Conservation (phyloP, 2,888 invertebrate genomes). For the Parthenolecanium corni region DNA sequence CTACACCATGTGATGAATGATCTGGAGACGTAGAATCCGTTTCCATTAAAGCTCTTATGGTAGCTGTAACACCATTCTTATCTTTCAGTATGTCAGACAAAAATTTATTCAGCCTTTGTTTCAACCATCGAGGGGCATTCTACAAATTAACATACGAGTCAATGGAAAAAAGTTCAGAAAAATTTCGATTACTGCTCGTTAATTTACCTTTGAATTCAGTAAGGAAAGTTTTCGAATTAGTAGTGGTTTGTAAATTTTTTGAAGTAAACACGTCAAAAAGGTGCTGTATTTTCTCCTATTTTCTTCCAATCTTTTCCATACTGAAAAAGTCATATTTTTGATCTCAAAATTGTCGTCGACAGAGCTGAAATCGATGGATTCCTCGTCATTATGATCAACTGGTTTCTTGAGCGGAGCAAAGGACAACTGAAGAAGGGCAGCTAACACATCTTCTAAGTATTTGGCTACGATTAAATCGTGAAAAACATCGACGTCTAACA, state of each 20-base stretch:
- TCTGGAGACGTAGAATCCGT: constrained; percentile 46
- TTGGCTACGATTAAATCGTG: constrained; percentile 47
- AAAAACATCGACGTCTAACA: constrained; percentile 44
- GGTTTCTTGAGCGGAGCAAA: constrained; percentile 56
- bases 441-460: constrained; percentile 50
- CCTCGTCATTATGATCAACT: constrained; percentile 33
- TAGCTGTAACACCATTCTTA: constrained; percentile 51
- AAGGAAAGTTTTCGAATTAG: constrained; percentile 8
- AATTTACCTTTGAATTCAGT: not conserved
- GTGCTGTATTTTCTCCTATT: constrained; percentile 40
- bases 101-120: constrained; percentile 48
- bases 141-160: constrained; percentile 30
- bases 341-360: constrained; percentile 28
- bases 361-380: not conserved
- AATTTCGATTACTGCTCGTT: not conserved
- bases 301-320: constrained; percentile 43
- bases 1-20: constrained; percentile 56
- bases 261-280: not conserved
- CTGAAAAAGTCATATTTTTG: constrained; percentile 46
- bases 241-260: constrained; percentile 1
- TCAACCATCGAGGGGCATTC: constrained; percentile 45
- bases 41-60: constrained; percentile 54
- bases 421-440: constrained; percentile 55
- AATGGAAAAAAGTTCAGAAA: constrained; percentile 37
- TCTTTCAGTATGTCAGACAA: constrained; percentile 49